A percentile compares a stretch with the other conserved stretches of the same genome.
These are phyloP conservation scores for Microctenopoma lineatum DNA, from an alignment of 2,797 vertebrate species.

Conservation along the genomic window DNA sequence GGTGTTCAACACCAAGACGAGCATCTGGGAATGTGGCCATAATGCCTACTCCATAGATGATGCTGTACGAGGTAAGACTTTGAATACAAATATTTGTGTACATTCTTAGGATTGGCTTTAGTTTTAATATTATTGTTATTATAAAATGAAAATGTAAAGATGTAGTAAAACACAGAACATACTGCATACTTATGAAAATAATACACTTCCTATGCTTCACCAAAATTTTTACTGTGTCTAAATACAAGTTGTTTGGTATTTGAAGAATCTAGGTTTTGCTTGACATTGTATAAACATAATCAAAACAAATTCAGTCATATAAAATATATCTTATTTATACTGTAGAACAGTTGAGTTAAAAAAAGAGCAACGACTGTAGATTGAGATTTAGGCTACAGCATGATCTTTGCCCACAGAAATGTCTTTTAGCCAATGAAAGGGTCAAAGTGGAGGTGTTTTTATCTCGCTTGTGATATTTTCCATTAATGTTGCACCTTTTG, in stretches of 20 bases:
- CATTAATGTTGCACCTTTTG: background rate
- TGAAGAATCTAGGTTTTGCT: background rate
- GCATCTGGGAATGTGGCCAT: constrained; percentile 78
- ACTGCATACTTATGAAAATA: too few species aligned
- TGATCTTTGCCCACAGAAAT: background rate
- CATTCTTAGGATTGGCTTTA: too few species aligned
- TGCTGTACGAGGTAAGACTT: constrained; percentile 69
- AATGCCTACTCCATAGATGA: constrained; percentile 79
- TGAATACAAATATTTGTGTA: background rate
- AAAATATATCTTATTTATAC: background rate
- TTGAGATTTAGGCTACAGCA: background rate
- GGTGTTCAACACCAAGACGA: constrained; percentile 73
- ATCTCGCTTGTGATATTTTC: background rate
- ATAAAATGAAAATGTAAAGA: too few species aligned
- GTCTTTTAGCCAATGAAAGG: background rate
- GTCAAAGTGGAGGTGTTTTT: background rate
- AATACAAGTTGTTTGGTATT: background rate
- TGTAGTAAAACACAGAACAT: too few species aligned
- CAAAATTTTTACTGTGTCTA: too few species aligned
- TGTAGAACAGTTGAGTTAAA: background rate
- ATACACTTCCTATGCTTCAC: too few species aligned
- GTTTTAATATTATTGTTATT: too few species aligned
- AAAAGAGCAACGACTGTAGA: background rate
- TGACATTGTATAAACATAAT: background rate
- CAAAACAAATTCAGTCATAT: background rate